Evolutionary conservation across 2,888 invertebrate genomes (phyloP).

Genomic region (Carpatolechia fugitivella): DNA sequence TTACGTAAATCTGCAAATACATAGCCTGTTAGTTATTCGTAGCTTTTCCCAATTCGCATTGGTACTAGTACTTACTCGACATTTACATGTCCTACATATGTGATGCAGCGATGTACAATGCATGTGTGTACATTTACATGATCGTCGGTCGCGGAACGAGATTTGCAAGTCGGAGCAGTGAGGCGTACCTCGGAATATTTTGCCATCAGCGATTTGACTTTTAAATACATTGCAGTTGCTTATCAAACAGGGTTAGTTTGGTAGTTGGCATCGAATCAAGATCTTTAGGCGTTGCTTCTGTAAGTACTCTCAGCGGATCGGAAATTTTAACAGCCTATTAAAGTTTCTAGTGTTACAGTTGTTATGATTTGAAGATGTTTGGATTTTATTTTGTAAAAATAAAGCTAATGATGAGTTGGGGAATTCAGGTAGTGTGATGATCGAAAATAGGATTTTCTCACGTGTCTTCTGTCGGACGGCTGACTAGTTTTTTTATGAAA

Average conservation of each 20-base stretch:
- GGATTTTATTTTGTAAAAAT: background rate
- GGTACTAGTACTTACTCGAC: constrained; percentile 2
- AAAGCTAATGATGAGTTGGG: too few species aligned
- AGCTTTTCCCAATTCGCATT: background rate
- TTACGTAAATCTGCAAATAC: too few species aligned
- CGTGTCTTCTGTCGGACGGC: too few species aligned
- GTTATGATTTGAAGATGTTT: background rate
- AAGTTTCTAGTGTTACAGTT: background rate
- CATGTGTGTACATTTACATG: constrained; percentile 16
- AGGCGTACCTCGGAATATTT: constrained; percentile 66
- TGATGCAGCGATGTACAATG: constrained; percentile 5
- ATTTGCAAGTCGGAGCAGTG: constrained; percentile 66
- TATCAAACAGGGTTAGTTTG: constrained; percentile 36
- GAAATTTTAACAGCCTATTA: constrained; percentile 11
- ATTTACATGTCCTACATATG: constrained; percentile 8
- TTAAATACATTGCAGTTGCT: constrained; percentile 64
- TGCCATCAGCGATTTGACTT: constrained; percentile 66
- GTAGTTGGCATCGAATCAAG: constrained; percentile 27
- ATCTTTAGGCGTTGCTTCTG: constrained; percentile 37
- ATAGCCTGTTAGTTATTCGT: too few species aligned
- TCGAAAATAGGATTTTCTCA: too few species aligned
- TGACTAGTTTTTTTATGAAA: too few species aligned
- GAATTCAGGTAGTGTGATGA: too few species aligned
- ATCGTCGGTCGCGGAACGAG: constrained; percentile 25
- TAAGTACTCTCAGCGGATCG: background rate